A percentile compares a stretch with the other conserved stretches of the same genome.
Conservation (phyloP, 1,140 invertebrate genomes). For the Aphidius ervi region DNA sequence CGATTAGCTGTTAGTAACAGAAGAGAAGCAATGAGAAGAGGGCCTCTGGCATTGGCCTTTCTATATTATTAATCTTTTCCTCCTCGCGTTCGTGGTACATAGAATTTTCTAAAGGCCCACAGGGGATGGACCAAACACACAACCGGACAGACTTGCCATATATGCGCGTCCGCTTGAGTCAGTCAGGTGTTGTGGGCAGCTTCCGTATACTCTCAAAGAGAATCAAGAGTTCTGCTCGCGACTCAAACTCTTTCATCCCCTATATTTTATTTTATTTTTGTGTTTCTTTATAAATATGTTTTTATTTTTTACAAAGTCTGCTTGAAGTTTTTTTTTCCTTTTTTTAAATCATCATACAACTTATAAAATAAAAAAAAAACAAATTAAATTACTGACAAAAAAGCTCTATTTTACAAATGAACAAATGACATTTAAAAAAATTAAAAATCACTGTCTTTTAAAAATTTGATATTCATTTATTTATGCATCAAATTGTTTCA, state of each 20-base stretch:
- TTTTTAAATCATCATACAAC: too few species aligned
- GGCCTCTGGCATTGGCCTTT: constrained; percentile 46
- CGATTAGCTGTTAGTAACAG: constrained; percentile 54
- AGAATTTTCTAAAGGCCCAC: constrained; percentile 6
- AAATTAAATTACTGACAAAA: too few species aligned
- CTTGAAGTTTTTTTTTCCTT: not conserved
- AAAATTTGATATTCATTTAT: too few species aligned
- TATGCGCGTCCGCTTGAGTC: constrained; percentile 36
- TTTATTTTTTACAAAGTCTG: not conserved
- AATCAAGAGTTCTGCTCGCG: constrained; percentile 33
- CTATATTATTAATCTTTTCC: constrained; percentile 53
- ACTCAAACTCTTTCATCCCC: constrained; percentile 15
- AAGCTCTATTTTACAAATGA: too few species aligned
- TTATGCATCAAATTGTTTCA: too few species aligned
- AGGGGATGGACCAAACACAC: constrained; percentile 2
- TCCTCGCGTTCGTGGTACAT: constrained; percentile 21
- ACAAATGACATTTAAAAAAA: too few species aligned
- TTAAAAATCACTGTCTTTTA: too few species aligned
- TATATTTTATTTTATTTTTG: constrained; percentile 4
- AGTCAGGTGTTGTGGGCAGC: constrained; percentile 45
- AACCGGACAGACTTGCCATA: constrained; percentile 21
- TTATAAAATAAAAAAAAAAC: too few species aligned
- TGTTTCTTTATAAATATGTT: constrained; percentile 2
- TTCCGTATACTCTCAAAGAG: constrained; percentile 36
- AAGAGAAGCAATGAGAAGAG: constrained; percentile 40